These are phyloP conservation scores for Passer domesticus DNA, from an alignment of 2,113 vertebrate species.

Conservation along the genomic window DNA sequence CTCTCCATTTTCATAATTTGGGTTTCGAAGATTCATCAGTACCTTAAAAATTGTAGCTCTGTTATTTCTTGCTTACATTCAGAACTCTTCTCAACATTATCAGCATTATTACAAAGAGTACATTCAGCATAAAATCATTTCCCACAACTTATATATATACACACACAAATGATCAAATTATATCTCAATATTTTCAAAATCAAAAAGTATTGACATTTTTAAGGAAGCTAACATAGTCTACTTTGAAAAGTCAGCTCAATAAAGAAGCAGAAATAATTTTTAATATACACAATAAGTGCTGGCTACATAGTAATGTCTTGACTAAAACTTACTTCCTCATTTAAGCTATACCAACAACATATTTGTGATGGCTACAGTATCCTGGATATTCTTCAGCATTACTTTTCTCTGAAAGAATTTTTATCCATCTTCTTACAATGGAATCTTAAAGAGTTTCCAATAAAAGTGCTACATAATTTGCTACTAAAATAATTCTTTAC, in stretches of 20 bases:
- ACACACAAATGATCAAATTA: neutral
- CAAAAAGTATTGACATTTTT: neutral
- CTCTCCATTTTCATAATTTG: conserved; percentile 90
- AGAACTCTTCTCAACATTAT: neutral
- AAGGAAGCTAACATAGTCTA: neutral
- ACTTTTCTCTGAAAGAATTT: neutral
- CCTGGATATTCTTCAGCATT: neutral
- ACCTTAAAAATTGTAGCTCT: conserved; percentile 79
- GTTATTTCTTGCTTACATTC: conserved; percentile 36
- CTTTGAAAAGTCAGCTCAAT: neutral
- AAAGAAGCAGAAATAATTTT: neutral
- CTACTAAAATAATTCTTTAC: neutral
- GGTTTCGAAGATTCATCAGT: conserved; percentile 89
- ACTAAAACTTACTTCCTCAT: neutral
- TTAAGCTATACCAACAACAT: neutral
- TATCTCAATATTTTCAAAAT: neutral
- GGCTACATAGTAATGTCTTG: neutral
- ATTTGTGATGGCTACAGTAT: neutral
- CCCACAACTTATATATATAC: neutral
- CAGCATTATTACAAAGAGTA: neutral
- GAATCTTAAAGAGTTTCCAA: neutral
- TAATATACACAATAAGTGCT: neutral
- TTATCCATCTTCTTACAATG: neutral
- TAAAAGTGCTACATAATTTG: neutral
- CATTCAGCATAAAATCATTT: neutral